Evolutionary conservation across 30 jellyfish, hydroid and myxozoan genomes (phyloP).

Genomic region (Cassiopea xamachana): DNA sequence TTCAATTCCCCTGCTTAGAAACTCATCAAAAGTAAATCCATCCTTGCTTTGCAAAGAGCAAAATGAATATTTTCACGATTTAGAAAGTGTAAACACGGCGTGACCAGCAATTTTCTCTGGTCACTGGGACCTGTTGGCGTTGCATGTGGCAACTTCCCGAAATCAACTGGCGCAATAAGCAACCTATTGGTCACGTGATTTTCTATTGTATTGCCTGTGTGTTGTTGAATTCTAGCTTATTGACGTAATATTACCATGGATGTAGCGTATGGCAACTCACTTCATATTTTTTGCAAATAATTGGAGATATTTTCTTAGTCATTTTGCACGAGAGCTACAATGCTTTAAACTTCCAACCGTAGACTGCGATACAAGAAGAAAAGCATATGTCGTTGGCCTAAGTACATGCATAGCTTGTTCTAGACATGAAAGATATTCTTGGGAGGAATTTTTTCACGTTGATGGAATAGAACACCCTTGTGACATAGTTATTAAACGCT

Average conservation of each 20-base stretch:
- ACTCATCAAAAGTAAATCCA: background rate
- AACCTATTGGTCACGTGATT: constrained; percentile 68
- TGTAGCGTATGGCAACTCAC: constrained; percentile 49
- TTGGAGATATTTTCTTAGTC: background rate
- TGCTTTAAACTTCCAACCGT: background rate
- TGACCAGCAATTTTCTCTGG: constrained; percentile 49
- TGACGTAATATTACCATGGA: constrained; percentile 68
- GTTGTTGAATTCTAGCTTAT: constrained; percentile 61
- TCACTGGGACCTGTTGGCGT: constrained; percentile 54
- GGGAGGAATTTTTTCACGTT: constrained; percentile 60
- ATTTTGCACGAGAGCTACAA: background rate
- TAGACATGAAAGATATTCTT: constrained; percentile 53
- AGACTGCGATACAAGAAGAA: background rate
- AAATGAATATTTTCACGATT: constrained; percentile 23
- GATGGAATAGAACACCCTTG: constrained; percentile 56
- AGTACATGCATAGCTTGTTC: background rate
- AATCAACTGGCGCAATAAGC: constrained; percentile 62
- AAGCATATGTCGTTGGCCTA: background rate
- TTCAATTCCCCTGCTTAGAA: background rate
- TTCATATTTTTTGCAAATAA: background rate
- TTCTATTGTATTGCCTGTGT: constrained; percentile 37
- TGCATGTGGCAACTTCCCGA: constrained; percentile 71
- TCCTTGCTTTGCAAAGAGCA: background rate
- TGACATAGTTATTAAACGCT: constrained; percentile 51
- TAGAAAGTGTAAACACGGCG: constrained; percentile 60